Base-by-base conservation (phyloP, 2,888 invertebrate species). In the Limnephilus auricula region DNA sequence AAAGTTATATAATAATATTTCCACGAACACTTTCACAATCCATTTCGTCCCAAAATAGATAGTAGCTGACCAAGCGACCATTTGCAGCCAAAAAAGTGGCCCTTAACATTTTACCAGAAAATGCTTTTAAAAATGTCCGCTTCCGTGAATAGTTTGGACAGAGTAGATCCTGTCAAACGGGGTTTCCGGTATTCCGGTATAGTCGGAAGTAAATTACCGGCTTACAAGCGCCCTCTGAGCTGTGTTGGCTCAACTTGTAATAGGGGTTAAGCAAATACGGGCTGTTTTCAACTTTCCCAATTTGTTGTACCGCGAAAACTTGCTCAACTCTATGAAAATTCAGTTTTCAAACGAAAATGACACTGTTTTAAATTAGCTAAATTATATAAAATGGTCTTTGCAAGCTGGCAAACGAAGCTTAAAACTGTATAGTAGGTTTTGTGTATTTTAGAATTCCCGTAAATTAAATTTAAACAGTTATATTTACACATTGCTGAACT, bases 141-240 rank as follows among this genome's bases (percentile, higher is more conserved):
- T 31, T 18, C 12, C 18, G 30, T 31, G 34, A 86, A 30, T 25
- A 34, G 50, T 45, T 87, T 25, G 50, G 30, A 78, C 30, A 82
- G 87, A 87, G 50, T n/a, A 34, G n/a, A 65, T 30, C 31, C 82
- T 87, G 87, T 90, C 90, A 80, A 90, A 90, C 82, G 45, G 82
- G 25, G 80, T 90, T 50, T 90, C 90, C 90, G 80, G 79, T 30
- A 32, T 50, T 90, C 90, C 90, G 80, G 79, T 30, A 32, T 31
- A 37, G 40, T 34, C 90, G 90, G 90, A 90, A 88, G 87, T 88
- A 79, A 90, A 90, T 90, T 90, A 90, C 87, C 90, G 90, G 88
- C 88, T 79, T 45, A 90, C 82, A 79, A 90, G 86, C 50, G 50
- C 65, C 65, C 65, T 65, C 65, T 9, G 25, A 25, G n/a, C n/a